Evolutionary conservation across 2,797 vertebrate species (phyloP), one percentile per base, ranked within the genome.

Genomic region (Chelon labrosus): DNA sequence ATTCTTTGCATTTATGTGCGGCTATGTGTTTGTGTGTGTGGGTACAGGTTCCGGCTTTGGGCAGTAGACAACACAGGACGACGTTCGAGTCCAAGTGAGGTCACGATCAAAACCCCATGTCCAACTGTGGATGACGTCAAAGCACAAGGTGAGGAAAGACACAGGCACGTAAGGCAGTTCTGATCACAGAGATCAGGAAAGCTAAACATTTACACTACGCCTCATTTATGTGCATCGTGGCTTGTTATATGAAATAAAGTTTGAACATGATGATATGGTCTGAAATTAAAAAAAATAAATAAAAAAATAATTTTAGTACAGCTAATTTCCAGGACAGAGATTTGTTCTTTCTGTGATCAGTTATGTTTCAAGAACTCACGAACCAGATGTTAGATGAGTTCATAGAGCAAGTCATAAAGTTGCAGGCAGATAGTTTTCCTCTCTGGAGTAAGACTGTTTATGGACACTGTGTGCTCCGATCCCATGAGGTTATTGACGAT

Each of bases 121-220:
- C 97, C 97, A 0, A 97, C 97, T 61, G 97, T 99, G 80, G 98
- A 99, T 70, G 98, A 99, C 25, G 96, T 98, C 83, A 99, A 99
- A 91, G 97, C 98, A 64, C 97, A 99, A 97, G 98, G 98, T 99
- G 91, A 94, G 89, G 58, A 68, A 10, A 47, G 54, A 79, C 65
- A 69, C 39, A 13, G 13, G 19, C 27, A 17, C 19, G 17, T 5
- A 39, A 69, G 65, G 73, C n/a, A 3, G 3, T 6, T 54, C 38
- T 19, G 22, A 14, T 57, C 20, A 2, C 17, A 22, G 27, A 37
- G 38, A 54, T n/a, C 0, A 8, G 38, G 25, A 27, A 27, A 27
- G 25, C 25, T 27, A 4, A 35, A 35, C 31, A 35, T 35, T 35
- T 35, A 35, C 31, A 35, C 31, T 8, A 35, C 7, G 6, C 7